A percentile compares a stretch with the other conserved stretches of the same genome.
These are phyloP conservation scores for Sclerurus mexicanus DNA, from an alignment of 2,113 vertebrate genomes.

Conservation along the genomic window DNA sequence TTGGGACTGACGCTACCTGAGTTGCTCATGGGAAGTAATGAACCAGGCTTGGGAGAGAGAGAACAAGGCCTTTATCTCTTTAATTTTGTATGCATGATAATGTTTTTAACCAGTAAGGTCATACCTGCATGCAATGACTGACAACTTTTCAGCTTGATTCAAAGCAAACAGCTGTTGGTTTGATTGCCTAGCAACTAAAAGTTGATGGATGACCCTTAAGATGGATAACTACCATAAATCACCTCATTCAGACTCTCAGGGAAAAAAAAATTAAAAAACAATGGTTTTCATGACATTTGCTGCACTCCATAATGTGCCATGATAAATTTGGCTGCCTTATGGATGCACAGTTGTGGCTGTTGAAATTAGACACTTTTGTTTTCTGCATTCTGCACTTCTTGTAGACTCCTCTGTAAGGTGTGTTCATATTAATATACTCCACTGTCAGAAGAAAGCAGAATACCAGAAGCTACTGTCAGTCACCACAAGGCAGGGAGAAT, in stretches of 20 bases:
- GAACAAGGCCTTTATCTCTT: conserved; percentile 47
- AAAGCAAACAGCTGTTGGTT: conserved; percentile 96
- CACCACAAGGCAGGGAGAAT: conserved; percentile 32
- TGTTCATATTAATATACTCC: conserved; percentile 23
- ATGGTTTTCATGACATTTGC: conserved; percentile 82
- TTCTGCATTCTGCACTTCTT: conserved; percentile 57
- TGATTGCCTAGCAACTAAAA: conserved; percentile 96
- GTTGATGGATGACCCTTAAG: conserved; percentile 96
- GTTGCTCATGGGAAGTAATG: neutral
- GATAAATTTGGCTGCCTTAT: conserved; percentile 80
- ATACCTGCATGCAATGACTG: conserved; percentile 84
- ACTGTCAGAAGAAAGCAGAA: conserved; percentile 29
- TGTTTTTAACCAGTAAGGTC: conserved; percentile 78
- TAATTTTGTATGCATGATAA: conserved; percentile 73
- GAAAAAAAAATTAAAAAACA: conserved; percentile 81
- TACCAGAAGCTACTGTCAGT: conserved; percentile 60
- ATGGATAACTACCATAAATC: conserved; percentile 99
- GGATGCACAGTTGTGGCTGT: conserved; percentile 62
- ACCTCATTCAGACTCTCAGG: conserved; percentile 81
- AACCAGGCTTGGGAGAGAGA: neutral
- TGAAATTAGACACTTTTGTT: conserved; percentile 76
- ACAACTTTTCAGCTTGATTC: conserved; percentile 87
- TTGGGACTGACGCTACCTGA: neutral
- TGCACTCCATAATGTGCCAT: conserved; percentile 81
- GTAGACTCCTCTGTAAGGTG: conserved; percentile 51